Percentiles rank a stretch among this genome's conserved stretches.
phyloP scores from a whole-genome alignment of 1,140 invertebrate species.

The Saxidomus purpurata region DNA sequence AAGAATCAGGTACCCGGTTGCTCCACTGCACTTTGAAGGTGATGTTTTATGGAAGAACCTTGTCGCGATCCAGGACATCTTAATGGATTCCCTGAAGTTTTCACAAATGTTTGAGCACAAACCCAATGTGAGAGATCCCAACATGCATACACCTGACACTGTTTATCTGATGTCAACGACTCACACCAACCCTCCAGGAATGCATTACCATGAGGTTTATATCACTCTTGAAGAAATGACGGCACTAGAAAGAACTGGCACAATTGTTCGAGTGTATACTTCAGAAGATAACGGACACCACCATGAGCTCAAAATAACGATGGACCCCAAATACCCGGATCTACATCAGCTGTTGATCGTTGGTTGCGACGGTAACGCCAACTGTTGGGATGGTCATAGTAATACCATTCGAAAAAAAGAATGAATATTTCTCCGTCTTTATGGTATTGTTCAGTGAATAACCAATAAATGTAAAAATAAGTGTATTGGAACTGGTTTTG shows the following conservation, averaged over 20 bases:
- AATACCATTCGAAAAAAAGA: not conserved
- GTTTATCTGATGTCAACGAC: conserved; percentile 18
- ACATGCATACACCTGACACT: not conserved
- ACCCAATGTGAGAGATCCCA: conserved; percentile 6
- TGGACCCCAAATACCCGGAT: not conserved
- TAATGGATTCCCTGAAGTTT: conserved; percentile 71
- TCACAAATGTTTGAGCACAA: conserved; percentile 40
- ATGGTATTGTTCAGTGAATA: no score
- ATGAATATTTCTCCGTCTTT: not conserved
- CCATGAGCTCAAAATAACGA: conserved; percentile 39
- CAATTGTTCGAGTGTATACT: conserved; percentile 39
- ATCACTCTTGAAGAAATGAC: conserved; percentile 53
- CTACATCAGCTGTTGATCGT: not conserved
- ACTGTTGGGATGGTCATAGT: conserved; percentile 51
- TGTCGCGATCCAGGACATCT: conserved; percentile 77
- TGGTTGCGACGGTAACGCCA: conserved; percentile 32
- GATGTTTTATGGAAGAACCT: conserved; percentile 77
- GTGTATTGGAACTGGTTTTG: no score
- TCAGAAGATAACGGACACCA: conserved; percentile 63
- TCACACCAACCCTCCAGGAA: not conserved
- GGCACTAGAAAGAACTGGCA: not conserved
- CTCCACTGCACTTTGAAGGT: conserved; percentile 78
- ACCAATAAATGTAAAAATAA: no score
- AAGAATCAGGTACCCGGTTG: conserved; percentile 78
- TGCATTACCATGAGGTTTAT: conserved; percentile 64